A percentile compares a stretch with the other conserved stretches of the same genome.
These are phyloP conservation scores for Cynaeus angustus DNA, from an alignment of 2,888 invertebrate species.

Conservation along the genomic window DNA sequence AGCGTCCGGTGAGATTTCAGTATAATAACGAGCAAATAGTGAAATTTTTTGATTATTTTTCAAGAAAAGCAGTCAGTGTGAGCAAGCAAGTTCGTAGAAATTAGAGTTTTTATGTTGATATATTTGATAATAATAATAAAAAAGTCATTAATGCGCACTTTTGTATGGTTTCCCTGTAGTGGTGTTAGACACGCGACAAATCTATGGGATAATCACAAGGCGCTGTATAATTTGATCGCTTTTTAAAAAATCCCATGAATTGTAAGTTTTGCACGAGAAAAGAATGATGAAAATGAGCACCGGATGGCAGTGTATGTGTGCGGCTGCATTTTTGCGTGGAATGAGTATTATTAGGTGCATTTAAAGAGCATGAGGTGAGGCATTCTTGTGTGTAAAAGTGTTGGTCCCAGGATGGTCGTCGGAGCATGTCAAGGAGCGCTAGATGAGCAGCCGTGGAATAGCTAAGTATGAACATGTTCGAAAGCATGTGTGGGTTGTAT, in stretches of 20 bases:
- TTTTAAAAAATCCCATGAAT: neutral
- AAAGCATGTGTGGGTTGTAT: conserved; percentile 55
- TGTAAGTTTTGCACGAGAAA: neutral
- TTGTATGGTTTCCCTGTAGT: neutral
- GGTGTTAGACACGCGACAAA: neutral
- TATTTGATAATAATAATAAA: conserved; percentile 1
- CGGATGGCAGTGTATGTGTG: conserved; percentile 24
- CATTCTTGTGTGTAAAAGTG: conserved; percentile 24
- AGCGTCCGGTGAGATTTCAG: neutral
- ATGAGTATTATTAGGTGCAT: conserved; percentile 28
- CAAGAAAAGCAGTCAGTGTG: neutral
- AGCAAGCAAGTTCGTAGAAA: neutral
- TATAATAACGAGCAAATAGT: neutral
- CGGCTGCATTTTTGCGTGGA: conserved; percentile 30
- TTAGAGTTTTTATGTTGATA: no score
- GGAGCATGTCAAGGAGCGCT: conserved; percentile 21
- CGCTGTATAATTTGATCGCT: neutral
- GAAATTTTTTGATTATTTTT: neutral
- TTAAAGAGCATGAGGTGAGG: conserved; percentile 26
- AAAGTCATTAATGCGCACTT: neutral
- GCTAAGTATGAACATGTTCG: conserved; percentile 52
- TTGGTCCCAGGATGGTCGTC: conserved; percentile 19
- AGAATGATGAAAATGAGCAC: conserved; percentile 6
- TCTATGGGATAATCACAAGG: neutral
- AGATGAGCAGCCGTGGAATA: conserved; percentile 40